Percentiles rank a stretch among this genome's conserved stretches.
phyloP scores from a whole-genome alignment of 1,140 invertebrate genomes.

The Patella vulgata region DNA sequence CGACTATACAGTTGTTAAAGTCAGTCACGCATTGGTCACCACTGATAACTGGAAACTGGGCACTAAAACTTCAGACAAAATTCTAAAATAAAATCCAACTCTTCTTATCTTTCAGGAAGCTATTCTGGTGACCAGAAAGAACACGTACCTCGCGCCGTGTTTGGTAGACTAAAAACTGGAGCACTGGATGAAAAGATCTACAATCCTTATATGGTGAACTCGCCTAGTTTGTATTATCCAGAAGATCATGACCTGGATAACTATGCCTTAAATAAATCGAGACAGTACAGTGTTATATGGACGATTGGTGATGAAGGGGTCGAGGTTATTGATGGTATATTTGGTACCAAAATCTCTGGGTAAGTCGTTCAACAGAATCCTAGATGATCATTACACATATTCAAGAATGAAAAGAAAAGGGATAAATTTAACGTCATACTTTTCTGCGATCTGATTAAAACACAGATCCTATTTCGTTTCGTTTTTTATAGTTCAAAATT shows the following conservation, averaged over 20 bases:
- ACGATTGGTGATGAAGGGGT: slow-evolving; percentile 56
- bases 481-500: no score
- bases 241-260: slow-evolving; percentile 57
- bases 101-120: slow-evolving; percentile 27
- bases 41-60: no score
- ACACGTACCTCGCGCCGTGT: slow-evolving; percentile 67
- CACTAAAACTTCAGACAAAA: no score
- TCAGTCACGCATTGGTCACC: no score
- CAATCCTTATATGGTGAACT: slow-evolving; percentile 65
- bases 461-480: not conserved
- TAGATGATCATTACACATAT: not conserved
- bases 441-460: not conserved
- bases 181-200: slow-evolving; percentile 59
- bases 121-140: slow-evolving; percentile 45
- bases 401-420: not conserved
- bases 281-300: slow-evolving; percentile 66
- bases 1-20: no score
- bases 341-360: slow-evolving; percentile 57
- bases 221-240: slow-evolving; percentile 63
- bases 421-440: not conserved
- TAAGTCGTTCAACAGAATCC: slow-evolving; percentile 38
- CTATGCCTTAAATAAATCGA: slow-evolving; percentile 39
- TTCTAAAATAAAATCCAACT: no score
- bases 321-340: slow-evolving; percentile 65
- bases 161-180: slow-evolving; percentile 65